Evolutionary conservation across 2,113 vertebrate species (phyloP).

Genomic region (Carettochelys insculpta): DNA sequence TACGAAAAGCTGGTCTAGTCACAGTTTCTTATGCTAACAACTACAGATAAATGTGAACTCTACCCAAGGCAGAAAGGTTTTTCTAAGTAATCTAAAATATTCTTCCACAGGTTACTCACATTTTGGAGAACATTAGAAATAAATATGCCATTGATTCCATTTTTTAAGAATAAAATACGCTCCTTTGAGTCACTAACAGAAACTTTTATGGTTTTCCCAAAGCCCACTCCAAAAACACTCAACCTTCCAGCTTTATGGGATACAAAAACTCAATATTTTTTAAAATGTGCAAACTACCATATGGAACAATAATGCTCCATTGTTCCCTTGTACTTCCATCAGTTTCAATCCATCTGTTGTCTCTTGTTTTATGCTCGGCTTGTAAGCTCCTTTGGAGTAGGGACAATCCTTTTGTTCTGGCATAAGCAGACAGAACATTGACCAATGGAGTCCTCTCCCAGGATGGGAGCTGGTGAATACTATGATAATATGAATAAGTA

Average conservation of each 20-base stretch:
- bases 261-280: not conserved
- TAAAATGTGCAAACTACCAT: not conserved
- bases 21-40: slow-evolving; percentile 40
- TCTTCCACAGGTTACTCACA: slow-evolving; percentile 12
- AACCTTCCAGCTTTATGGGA: not conserved
- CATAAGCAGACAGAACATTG: not conserved
- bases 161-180: not conserved
- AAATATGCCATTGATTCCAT: not conserved
- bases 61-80: slow-evolving; percentile 23
- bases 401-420: not conserved
- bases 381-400: not conserved
- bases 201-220: not conserved
- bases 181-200: not conserved
- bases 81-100: slow-evolving; percentile 19
- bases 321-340: not conserved
- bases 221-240: too few relatives aligned
- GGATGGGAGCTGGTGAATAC: not conserved
- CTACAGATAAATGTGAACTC: slow-evolving; percentile 16
- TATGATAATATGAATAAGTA: not conserved
- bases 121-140: slow-evolving; percentile 5
- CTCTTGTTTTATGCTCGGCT: not conserved
- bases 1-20: not conserved
- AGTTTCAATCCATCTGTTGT: not conserved
- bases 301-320: not conserved
- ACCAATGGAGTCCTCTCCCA: not conserved